These are phyloP conservation scores for Panulirus ornatus DNA, from an alignment of 1,140 invertebrate species.

Conservation along the genomic window DNA sequence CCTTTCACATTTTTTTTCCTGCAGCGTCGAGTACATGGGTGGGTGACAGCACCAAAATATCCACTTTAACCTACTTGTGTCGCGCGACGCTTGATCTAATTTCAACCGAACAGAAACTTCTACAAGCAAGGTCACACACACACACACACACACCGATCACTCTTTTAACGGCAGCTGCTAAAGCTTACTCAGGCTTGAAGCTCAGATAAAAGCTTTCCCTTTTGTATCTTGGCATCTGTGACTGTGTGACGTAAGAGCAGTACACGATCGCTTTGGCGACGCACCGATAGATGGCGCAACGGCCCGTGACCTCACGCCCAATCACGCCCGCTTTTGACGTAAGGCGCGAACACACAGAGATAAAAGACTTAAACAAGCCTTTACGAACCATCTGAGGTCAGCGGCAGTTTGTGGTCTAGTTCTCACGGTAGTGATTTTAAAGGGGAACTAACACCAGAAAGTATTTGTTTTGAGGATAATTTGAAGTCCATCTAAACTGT, in stretches of 20 bases:
- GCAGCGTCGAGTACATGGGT: no score
- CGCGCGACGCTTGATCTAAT: neutral
- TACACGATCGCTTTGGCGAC: neutral
- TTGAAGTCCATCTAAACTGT: no score
- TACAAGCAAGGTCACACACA: neutral
- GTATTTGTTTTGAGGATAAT: no score
- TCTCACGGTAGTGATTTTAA: no score
- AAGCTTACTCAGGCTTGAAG: conserved; percentile 37
- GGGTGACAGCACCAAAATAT: no score
- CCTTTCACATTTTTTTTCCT: no score
- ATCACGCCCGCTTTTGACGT: neutral
- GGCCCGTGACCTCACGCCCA: neutral
- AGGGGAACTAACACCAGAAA: no score
- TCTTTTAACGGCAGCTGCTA: neutral
- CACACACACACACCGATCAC: neutral
- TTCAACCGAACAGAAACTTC: neutral
- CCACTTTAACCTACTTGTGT: conserved; percentile 5
- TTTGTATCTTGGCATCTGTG: conserved; percentile 17
- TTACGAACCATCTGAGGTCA: neutral
- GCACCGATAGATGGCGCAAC: no score
- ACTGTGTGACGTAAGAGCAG: conserved; percentile 28
- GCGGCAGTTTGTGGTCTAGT: neutral
- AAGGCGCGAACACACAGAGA: neutral
- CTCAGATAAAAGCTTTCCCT: conserved; percentile 20
- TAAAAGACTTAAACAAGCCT: neutral